Conservation (phyloP, 2,113 vertebrate species). For the Eublepharis macularius region DNA sequence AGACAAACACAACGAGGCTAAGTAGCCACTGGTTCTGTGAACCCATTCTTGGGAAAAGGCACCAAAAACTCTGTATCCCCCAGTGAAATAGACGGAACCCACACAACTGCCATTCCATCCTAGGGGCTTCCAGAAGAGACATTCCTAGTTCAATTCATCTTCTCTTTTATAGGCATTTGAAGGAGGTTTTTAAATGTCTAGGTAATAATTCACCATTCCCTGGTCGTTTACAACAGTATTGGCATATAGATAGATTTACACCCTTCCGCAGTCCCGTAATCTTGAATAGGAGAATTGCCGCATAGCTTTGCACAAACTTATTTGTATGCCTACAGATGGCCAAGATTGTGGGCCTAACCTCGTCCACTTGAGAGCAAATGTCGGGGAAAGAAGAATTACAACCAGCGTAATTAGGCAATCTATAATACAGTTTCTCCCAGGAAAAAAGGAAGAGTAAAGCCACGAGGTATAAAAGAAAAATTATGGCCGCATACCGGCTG, state of each 20-base stretch:
- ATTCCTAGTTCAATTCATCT: not conserved
- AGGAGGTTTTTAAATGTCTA: not conserved
- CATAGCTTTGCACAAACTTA: not conserved
- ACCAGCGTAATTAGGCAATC: not conserved
- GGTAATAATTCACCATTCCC: not conserved
- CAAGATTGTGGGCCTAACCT: not conserved
- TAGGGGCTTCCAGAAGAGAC: too few species aligned
- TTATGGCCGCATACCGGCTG: not conserved
- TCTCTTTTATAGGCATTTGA: too few species aligned
- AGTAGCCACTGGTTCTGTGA: too few species aligned
- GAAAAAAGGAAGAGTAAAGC: not conserved
- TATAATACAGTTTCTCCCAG: not conserved
- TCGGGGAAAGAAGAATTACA: not conserved
- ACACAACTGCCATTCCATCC: not conserved
- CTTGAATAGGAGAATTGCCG: not conserved
- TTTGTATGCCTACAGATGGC: rapidly evolving
- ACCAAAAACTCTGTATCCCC: not conserved
- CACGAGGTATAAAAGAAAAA: not conserved
- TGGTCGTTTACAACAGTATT: not conserved
- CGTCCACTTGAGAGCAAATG: not conserved
- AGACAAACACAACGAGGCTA: too few species aligned
- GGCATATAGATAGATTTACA: not conserved
- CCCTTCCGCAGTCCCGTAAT: not conserved
- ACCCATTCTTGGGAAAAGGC: too few species aligned
- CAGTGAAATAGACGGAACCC: not conserved